Evolutionary conservation across 2,888 invertebrate genomes (phyloP).

Genomic region (Mesorhabditis sp.): DNA sequence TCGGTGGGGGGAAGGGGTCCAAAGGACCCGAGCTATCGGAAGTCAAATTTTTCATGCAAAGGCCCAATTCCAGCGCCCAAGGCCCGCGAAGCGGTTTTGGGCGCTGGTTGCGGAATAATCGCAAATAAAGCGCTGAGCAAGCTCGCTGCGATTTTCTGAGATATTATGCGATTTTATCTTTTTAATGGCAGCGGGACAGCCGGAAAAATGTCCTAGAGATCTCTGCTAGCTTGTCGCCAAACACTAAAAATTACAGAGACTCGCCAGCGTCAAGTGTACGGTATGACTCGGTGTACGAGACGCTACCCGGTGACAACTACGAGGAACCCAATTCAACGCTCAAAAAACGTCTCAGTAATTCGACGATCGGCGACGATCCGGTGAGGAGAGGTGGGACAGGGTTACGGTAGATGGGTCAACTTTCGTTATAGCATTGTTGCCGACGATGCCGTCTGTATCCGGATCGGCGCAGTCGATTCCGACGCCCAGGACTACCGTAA

Average conservation of each 20-base stretch:
- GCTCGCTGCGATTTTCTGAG: no score
- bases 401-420: neutral
- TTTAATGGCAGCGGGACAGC: no score
- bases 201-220: no score
- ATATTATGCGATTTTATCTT: no score
- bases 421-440: slow-evolving; percentile 3
- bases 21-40: no score
- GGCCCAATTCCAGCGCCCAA: no score
- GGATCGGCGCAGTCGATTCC: slow-evolving; percentile 24
- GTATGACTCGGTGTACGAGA: slow-evolving; percentile 41
- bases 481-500: slow-evolving; percentile 19
- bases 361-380: slow-evolving; percentile 14
- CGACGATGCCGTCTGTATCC: slow-evolving; percentile 8
- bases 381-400: neutral
- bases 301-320: slow-evolving; percentile 33
- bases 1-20: no score
- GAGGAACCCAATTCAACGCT: slow-evolving; percentile 30
- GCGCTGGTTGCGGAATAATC: no score
- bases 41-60: no score
- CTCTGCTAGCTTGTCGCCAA: no score
- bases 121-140: no score
- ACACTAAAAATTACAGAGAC: slow-evolving; percentile 3
- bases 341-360: slow-evolving; percentile 19
- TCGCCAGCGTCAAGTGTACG: neutral
- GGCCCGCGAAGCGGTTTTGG: no score